A percentile compares a stretch with the other conserved stretches of the same genome.
Evolutionary conservation across 2,113 vertebrate species (phyloP).

Genomic region (Rhegmatorhina hoffmannsi): DNA sequence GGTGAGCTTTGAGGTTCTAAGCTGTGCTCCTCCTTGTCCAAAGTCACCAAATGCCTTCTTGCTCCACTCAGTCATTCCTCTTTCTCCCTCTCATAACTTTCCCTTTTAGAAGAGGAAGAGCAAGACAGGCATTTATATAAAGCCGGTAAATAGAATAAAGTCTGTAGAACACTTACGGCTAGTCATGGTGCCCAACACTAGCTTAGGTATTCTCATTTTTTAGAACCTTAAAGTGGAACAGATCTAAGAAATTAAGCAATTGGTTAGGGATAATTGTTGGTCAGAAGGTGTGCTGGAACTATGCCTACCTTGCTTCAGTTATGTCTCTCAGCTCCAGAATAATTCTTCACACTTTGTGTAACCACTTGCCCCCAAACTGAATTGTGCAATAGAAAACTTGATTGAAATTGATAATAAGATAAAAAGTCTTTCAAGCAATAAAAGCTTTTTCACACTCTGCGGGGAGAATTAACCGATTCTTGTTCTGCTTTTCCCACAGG

Average conservation of each 20-base stretch:
- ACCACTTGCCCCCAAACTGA: background rate
- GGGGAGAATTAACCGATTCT: background rate
- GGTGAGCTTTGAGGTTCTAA: background rate
- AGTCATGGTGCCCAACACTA: background rate
- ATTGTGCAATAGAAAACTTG: background rate
- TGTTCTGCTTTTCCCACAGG: background rate
- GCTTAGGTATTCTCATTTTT: background rate
- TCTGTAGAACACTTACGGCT: background rate
- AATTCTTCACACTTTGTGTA: background rate
- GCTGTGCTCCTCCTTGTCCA: background rate
- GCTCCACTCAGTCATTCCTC: background rate
- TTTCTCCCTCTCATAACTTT: background rate
- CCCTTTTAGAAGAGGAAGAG: background rate
- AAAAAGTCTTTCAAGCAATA: background rate
- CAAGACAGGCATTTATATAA: background rate
- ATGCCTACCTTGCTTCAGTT: background rate
- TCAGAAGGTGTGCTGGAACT: background rate
- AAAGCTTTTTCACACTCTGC: background rate
- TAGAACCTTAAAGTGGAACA: background rate
- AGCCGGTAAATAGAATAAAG: background rate
- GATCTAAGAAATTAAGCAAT: background rate
- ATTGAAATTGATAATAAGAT: background rate
- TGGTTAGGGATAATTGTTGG: background rate
- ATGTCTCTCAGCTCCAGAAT: background rate
- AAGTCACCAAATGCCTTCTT: background rate